Conservation (phyloP, 2,113 vertebrate species). For the Eublepharis macularius region DNA sequence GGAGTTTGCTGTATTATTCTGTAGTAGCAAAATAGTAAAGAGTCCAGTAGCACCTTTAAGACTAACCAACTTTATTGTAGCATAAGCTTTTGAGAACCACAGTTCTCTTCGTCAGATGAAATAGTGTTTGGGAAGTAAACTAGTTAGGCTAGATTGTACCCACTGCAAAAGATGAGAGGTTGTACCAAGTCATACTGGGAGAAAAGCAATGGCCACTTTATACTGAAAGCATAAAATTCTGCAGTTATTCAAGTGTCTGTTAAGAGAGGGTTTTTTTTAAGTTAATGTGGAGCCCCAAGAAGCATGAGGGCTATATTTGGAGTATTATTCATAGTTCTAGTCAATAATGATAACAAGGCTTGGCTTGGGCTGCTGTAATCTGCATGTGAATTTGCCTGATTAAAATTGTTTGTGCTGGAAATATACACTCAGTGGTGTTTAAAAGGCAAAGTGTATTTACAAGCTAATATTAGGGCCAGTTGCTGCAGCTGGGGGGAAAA, state of each 20-base stretch:
- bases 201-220: neutral
- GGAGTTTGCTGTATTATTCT: no score
- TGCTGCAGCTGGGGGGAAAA: slow-evolving; percentile 24
- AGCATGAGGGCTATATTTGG: slow-evolving; percentile 25
- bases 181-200: neutral
- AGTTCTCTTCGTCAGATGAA: no score
- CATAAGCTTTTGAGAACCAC: no score
- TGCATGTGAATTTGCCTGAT: slow-evolving; percentile 73
- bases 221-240: neutral
- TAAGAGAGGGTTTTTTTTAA: slow-evolving; percentile 23
- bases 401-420: slow-evolving; percentile 72
- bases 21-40: no score
- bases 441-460: slow-evolving; percentile 51
- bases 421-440: slow-evolving; percentile 19
- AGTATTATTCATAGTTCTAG: slow-evolving; percentile 50
- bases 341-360: slow-evolving; percentile 64
- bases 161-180: neutral
- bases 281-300: slow-evolving; percentile 29
- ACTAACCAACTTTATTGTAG: no score
- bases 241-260: neutral
- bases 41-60: no score
- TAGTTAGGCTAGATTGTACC: neutral
- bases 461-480: slow-evolving; percentile 23
- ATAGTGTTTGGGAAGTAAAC: neutral
- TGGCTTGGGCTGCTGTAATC: slow-evolving; percentile 53